Evolutionary conservation across 2,113 vertebrate species (phyloP).

Genomic region (Benitochromis conjunctus): DNA sequence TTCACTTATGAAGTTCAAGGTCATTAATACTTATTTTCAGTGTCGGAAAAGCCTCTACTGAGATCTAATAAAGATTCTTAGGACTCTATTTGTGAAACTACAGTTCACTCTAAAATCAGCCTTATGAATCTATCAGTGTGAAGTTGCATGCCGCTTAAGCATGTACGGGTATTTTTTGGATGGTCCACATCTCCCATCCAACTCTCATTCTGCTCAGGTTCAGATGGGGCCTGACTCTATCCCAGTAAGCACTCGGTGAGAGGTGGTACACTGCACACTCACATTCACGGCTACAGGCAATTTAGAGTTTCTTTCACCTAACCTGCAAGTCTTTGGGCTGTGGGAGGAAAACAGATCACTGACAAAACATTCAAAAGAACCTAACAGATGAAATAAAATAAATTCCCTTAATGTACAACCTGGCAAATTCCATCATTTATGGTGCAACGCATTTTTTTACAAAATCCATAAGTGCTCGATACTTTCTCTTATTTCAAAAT

Average conservation of each 20-base stretch:
- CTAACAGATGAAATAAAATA: not conserved
- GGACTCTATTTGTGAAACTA: not conserved
- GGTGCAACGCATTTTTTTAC: not conserved
- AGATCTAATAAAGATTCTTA: not conserved
- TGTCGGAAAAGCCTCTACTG: not conserved
- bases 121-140: not conserved
- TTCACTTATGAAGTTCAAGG: not conserved
- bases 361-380: not conserved
- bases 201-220: not conserved
- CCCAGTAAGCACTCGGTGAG: slow-evolving; percentile 7
- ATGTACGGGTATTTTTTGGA: not conserved
- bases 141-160: not conserved
- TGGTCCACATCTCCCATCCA: not conserved
- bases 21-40: not conserved
- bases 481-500: not conserved
- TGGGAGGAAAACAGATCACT: not conserved
- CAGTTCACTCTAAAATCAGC: not conserved
- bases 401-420: not conserved
- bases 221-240: not conserved
- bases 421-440: not conserved
- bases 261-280: not conserved
- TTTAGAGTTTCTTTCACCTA: slow-evolving; percentile 8
- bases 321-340: not conserved
- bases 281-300: not conserved
- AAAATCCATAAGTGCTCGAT: not conserved